A percentile compares a stretch with the other conserved stretches of the same genome.
Conservation (phyloP, 2,888 invertebrate species). For the Pogonocherus hispidulus region DNA sequence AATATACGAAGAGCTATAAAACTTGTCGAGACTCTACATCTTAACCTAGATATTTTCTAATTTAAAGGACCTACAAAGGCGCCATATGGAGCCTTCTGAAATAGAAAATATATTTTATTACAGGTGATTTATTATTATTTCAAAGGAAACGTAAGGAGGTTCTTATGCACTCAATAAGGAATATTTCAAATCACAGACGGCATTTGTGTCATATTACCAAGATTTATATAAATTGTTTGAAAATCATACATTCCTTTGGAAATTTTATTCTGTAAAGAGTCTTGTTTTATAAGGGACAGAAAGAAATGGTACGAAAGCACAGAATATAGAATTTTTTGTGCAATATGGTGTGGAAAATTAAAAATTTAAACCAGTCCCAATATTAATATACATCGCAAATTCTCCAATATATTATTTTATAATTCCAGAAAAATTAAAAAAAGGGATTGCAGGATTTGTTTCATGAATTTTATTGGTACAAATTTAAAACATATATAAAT, state of each 20-base stretch:
- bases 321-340: neutral
- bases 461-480: too few species aligned
- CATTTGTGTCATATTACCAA: conserved; percentile 41
- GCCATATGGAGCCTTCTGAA: conserved; percentile 2
- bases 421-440: too few species aligned
- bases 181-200: conserved; percentile 43
- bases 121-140: conserved; percentile 28
- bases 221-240: conserved; percentile 43
- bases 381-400: too few species aligned
- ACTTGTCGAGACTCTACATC: neutral
- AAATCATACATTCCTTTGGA: conserved; percentile 23
- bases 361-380: too few species aligned
- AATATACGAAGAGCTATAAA: too few species aligned
- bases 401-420: too few species aligned
- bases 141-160: conserved; percentile 17
- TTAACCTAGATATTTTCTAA: conserved; percentile 5
- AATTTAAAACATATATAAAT: too few species aligned
- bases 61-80: conserved; percentile 3
- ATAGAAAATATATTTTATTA: conserved; percentile 3
- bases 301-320: neutral
- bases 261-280: neutral
- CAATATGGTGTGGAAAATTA: too few species aligned
- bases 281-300: neutral
- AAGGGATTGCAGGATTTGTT: too few species aligned
- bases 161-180: conserved; percentile 39